Base-by-base conservation (phyloP, 53 echinoderm and acorn worm genomes). In the Mesocentrotus franciscanus region DNA sequence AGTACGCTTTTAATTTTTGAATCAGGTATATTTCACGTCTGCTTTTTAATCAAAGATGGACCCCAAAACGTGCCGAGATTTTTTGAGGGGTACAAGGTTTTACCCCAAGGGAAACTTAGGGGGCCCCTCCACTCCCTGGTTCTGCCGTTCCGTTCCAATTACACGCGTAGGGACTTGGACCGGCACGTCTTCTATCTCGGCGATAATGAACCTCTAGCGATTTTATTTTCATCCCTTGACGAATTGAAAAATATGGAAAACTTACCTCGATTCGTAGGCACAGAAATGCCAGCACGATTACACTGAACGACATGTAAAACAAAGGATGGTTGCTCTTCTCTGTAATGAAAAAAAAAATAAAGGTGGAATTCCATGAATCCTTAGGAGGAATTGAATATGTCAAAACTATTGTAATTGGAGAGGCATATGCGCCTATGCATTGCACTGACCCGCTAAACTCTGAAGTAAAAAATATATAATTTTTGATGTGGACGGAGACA, bases 91-190 rank as follows among this genome's bases (percentile, higher is more conserved):
- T 91, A 91, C 64, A 66, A 36, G 15, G 66, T 91, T 62, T 56
- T 58, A 91, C 91, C 91, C 91, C 91, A 11, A 64, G 91, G 91
- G 91, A 91, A 91, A 64, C 32, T 66, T 34, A 66, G 68, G 91
- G 91, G 62, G 18, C 91, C 91, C 91, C 66, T 9, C 22, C 66
- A 61, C 29, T n/a, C 57, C 64, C 91, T 58, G 0, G 59, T 16
- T 39, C 61, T 39, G 14, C 91, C 91, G 66, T 24, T 17, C 66
- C 66, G 91, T 91, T 91, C 91, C 35, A 62, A 91, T 91, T 91
- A 66, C 91, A 36, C 22, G 91, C 66, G 91, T 33, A 24, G 61
- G 91, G 91, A 91, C 62, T 66, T 66, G 66, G 58, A 39, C 57
- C 15, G 87, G 87, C 87, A 87, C 87, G 87, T 87, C 87, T 14